phyloP scores from a whole-genome alignment of 2,113 vertebrate species.

The Propithecus coquereli region DNA sequence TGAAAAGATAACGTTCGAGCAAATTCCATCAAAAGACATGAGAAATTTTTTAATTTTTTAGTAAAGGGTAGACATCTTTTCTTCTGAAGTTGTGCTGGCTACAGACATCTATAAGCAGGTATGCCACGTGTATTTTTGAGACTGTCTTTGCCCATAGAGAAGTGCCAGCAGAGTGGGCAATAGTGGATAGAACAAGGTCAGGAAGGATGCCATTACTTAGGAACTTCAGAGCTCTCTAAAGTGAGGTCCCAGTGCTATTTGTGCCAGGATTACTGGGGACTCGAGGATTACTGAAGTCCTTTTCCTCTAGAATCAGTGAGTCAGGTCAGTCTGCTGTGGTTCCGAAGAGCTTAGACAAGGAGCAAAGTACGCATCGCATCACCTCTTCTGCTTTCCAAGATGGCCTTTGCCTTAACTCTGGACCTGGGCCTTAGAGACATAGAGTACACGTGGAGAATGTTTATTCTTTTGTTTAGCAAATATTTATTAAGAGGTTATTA shows the following conservation, averaged over 20 bases:
- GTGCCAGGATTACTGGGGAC: not conserved
- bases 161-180: not conserved
- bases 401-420: not conserved
- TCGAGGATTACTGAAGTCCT: not conserved
- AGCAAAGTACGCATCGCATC: not conserved
- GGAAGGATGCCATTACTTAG: not conserved
- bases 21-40: not conserved
- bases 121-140: not conserved
- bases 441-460: not conserved
- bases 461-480: not conserved
- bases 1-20: not conserved
- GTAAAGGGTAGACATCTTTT: not conserved
- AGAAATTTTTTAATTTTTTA: not conserved
- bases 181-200: not conserved
- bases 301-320: not conserved
- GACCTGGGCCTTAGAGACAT: not conserved
- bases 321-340: not conserved
- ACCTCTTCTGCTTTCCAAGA: not conserved
- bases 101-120: not conserved
- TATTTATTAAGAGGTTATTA: conserved; percentile 2
- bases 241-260: not conserved
- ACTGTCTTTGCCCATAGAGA: not conserved
- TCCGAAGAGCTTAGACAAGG: not conserved
- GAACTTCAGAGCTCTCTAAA: not conserved
- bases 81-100: not conserved